A percentile compares a stretch with the other conserved stretches of the same genome.
phyloP scores from a whole-genome alignment of 2,113 vertebrate genomes.

The Montifringilla adamsi region DNA sequence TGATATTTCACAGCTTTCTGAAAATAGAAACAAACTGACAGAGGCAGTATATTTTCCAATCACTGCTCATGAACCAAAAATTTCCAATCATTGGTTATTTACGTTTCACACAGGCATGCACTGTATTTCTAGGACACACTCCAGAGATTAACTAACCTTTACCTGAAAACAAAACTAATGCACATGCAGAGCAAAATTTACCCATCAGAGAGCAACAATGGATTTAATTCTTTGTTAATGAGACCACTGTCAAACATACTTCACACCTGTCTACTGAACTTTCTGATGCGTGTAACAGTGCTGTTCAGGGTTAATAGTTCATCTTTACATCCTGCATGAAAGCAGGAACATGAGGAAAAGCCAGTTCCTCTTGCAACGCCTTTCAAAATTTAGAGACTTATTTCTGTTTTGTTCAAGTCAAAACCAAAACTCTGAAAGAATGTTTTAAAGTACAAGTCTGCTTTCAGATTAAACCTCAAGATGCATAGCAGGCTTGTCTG shows the following conservation, averaged over 20 bases:
- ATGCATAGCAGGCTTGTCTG: background rate
- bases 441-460: background rate
- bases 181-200: background rate
- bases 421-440: background rate
- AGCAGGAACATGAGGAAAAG: background rate
- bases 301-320: background rate
- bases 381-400: background rate
- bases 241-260: background rate
- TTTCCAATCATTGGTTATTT: background rate
- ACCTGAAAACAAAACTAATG: background rate
- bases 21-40: slow-evolving; percentile 9
- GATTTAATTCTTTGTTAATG: background rate
- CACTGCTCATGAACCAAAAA: background rate
- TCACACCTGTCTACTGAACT: background rate
- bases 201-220: background rate
- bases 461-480: background rate
- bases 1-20: background rate
- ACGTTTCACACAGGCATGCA: background rate
- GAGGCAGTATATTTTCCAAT: background rate
- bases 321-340: background rate
- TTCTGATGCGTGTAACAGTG: background rate
- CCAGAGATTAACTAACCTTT: slow-evolving; percentile 4
- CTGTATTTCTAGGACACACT: background rate
- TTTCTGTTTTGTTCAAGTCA: background rate
- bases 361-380: background rate